Evolutionary conservation across 2,797 vertebrate species (phyloP), one percentile per base, ranked within the genome.

Genomic region (Lacerta bilineata): DNA sequence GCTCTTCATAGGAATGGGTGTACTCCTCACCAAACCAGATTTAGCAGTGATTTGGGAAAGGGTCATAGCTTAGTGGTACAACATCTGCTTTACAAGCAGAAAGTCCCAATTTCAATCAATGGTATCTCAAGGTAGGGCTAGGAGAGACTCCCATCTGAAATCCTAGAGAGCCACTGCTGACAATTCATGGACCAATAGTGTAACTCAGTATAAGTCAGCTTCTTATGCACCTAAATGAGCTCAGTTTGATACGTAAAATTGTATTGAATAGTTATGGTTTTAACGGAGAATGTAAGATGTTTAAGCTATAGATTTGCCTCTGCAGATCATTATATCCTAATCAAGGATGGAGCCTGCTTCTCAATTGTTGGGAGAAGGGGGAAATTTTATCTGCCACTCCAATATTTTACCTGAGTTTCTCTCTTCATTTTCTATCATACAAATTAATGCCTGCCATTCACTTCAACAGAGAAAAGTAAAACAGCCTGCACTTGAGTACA

Each of bases 281-380:
- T 71, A 83, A 83, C 20, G n/a, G 64, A 83, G 15, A 46, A 83
- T n/a, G 43, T 69, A 81, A 81, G 6, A 81, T 69, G 41, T 20
- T 43, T 41, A 25, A 50, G 50, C 18, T 43, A n/a, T 13, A 66
- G 11, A 81, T 6, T 33, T 61, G 36, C 33, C 64, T 36, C 5
- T 23, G 20, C 59, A 27, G 20, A 66, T 81, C 20, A 61, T 23
- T 15, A 55, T 55, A 55, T 55, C 50, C 78, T 50, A 27, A n/a
- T 41, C 55, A 75, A 85, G 36, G 25, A 13, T 8, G 13, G 55
- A 23, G n/a, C 3, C 25, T 43, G 36, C 43, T 77, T 77, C 25
- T 75, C 3, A 4, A 43, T 1, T 77, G 41, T 77, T 43, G 59
- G 69, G 27, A 74, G 83, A 85, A 85, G 43, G 25, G 2, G 13